Percentiles rank a stretch among this genome's conserved stretches.
Conservation (phyloP, 2,888 invertebrate species). For the Apamea crenata region DNA sequence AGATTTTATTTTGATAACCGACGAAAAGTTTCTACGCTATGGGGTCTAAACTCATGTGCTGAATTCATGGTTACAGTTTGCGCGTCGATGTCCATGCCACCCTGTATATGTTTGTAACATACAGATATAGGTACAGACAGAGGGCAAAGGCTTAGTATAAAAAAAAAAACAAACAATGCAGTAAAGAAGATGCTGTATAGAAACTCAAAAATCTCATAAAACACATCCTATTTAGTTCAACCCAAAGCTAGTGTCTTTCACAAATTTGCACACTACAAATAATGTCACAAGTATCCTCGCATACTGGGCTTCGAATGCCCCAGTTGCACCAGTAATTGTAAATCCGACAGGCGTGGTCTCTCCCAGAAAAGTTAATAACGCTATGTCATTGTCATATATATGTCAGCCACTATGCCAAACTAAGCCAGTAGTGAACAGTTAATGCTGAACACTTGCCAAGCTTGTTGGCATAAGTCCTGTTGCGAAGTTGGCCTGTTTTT, state of each 20-base stretch:
- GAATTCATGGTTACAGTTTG: too few relatives aligned
- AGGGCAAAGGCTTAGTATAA: not conserved
- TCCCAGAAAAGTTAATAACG: not conserved
- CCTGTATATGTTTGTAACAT: too few relatives aligned
- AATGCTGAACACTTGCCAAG: constrained; percentile 12
- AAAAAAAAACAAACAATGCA: not conserved
- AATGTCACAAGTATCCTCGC: not conserved
- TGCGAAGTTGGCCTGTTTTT: not conserved
- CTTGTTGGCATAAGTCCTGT: constrained; percentile 24
- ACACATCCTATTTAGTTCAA: too few relatives aligned
- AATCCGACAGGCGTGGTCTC: not conserved
- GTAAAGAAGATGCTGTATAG: not conserved
- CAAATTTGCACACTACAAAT: not conserved
- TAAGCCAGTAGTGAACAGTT: constrained; percentile 9
- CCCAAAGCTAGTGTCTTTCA: not conserved
- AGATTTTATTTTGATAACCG: too few relatives aligned
- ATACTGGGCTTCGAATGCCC: not conserved
- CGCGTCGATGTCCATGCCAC: too few relatives aligned
- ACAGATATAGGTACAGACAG: too few relatives aligned
- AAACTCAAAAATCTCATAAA: not conserved
- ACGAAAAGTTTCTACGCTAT: too few relatives aligned
- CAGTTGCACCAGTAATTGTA: not conserved
- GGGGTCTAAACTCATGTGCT: too few relatives aligned
- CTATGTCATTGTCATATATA: not conserved
- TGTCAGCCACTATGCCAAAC: not conserved